Conservation (phyloP, 2,113 vertebrate species). For the Ceratotherium simum region DNA sequence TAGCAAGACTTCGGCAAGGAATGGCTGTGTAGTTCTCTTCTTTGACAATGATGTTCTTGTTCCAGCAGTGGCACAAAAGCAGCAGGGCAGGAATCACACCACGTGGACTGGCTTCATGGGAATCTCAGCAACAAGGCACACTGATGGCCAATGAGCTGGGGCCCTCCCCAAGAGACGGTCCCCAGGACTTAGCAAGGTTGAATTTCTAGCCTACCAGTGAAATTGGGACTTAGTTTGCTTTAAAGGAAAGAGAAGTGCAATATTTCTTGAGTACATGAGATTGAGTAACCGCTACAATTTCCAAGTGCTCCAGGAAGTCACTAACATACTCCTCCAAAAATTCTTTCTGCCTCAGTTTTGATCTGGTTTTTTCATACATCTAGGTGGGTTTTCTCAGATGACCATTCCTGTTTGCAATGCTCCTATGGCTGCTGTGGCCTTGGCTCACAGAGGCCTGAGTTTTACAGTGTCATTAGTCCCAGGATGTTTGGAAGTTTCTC, state of each 20-base stretch:
- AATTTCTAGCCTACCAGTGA: neutral
- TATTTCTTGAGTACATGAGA: neutral
- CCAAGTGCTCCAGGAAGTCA: constrained; percentile 14
- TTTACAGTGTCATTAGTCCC: constrained; percentile 50
- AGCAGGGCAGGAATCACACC: neutral
- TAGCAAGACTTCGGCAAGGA: neutral
- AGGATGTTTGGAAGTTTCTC: constrained; percentile 81
- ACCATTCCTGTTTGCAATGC: constrained; percentile 74
- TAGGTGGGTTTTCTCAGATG: constrained; percentile 73
- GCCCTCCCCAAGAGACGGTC: neutral
- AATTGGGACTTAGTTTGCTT: neutral
- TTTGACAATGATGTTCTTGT: neutral
- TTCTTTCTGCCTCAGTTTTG: neutral
- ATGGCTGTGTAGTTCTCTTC: neutral
- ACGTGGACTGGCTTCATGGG: too few species aligned
- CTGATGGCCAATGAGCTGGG: too few species aligned
- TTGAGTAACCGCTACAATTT: neutral
- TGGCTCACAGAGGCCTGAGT: constrained; percentile 70
- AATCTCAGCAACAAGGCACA: neutral
- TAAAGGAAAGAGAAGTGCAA: neutral
- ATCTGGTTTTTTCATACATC: neutral
- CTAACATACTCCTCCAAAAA: neutral
- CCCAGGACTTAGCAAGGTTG: neutral
- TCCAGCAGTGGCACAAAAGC: neutral
- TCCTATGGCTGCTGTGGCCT: constrained; percentile 69